These are phyloP conservation scores for Morus bassanus DNA, from an alignment of 2,797 vertebrate species.

Conservation along the genomic window DNA sequence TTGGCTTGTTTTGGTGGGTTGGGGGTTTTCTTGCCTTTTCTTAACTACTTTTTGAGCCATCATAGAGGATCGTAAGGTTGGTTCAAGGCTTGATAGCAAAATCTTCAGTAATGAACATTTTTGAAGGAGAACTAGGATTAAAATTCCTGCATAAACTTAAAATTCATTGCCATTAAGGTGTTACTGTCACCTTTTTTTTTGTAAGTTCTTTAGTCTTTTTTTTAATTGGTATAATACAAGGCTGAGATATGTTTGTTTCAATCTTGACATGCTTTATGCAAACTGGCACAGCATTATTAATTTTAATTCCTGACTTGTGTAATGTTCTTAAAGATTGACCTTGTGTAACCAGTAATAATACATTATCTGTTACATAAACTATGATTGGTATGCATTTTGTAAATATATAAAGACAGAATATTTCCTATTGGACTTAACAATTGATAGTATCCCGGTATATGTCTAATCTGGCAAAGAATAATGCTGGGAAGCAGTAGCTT, in stretches of 20 bases:
- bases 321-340: not conserved
- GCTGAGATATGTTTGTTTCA: not conserved
- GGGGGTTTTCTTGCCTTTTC: not conserved
- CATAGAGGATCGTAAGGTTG: not conserved
- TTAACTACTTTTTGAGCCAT: not conserved
- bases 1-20: not conserved
- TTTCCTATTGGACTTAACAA: not conserved
- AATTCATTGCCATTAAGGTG: not conserved
- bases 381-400: not conserved
- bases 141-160: not conserved
- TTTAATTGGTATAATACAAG: not conserved
- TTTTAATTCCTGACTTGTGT: not conserved
- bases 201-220: not conserved
- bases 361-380: not conserved
- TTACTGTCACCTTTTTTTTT: not conserved
- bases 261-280: not conserved
- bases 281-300: not conserved
- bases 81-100: not conserved
- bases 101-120: not conserved
- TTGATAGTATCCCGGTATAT: not conserved
- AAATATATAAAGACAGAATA: not conserved
- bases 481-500: not conserved
- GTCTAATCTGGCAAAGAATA: not conserved
- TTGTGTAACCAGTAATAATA: not conserved
- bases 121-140: not conserved